Evolutionary conservation across 2,888 invertebrate species (phyloP).

Genomic region (Endotricha flammealis): DNA sequence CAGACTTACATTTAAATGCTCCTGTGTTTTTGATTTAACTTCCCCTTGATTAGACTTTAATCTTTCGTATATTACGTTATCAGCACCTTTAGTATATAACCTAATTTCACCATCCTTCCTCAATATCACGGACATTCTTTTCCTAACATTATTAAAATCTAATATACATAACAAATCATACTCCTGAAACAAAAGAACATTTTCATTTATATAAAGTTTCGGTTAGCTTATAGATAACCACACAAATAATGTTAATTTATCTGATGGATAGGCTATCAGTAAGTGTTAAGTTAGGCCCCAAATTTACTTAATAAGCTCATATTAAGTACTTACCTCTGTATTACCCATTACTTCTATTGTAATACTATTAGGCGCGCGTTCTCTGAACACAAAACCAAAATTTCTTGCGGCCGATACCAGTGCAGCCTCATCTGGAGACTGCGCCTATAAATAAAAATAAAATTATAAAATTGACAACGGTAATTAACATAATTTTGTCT

Average conservation of each 20-base stretch:
- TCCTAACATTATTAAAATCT: conserved; percentile 99
- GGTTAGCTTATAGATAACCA: too few relatives aligned
- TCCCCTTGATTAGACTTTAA: conserved; percentile 86
- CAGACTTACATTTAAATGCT: conserved; percentile 93
- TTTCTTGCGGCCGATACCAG: conserved; percentile 98
- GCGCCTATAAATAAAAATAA: conserved; percentile 81
- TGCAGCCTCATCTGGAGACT: conserved; percentile 98
- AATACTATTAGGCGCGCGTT: conserved; percentile 94
- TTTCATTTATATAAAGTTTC: too few relatives aligned
- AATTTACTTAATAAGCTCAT: too few relatives aligned
- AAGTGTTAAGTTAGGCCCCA: too few relatives aligned
- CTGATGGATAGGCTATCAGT: too few relatives aligned
- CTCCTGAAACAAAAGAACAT: conserved; percentile 79
- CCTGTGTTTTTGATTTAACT: conserved; percentile 89
- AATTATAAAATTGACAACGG: too few relatives aligned
- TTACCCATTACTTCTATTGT: conserved; percentile 92
- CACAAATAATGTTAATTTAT: too few relatives aligned
- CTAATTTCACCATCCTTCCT: conserved; percentile 88
- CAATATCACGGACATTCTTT: conserved; percentile 98
- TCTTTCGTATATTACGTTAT: conserved; percentile 97
- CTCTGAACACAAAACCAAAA: conserved; percentile 98
- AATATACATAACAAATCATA: conserved; percentile 98
- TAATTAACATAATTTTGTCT: too few relatives aligned
- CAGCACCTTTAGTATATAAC: conserved; percentile 98
- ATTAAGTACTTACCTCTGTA: conserved; percentile 74